These are phyloP conservation scores for Bujurquina vittata DNA, from an alignment of 2,113 vertebrate species.

Conservation along the genomic window DNA sequence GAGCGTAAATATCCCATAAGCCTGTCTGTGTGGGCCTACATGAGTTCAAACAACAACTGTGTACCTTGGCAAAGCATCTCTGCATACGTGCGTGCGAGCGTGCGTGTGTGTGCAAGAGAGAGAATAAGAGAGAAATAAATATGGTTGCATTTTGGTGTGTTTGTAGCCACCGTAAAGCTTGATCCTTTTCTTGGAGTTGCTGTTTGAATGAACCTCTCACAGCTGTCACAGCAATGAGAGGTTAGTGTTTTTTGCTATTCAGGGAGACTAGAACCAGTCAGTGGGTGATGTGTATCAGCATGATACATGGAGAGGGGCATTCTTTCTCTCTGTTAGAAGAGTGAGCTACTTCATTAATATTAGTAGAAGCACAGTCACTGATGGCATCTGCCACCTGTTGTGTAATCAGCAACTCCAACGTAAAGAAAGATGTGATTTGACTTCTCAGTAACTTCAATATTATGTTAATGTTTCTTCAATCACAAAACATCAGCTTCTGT, in stretches of 20 bases:
- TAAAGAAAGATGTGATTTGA: background rate
- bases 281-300: background rate
- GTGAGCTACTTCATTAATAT: background rate
- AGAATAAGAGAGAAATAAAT: background rate
- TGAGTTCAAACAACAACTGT: constrained; percentile 3
- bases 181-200: background rate
- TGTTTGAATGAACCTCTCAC: background rate
- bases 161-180: background rate
- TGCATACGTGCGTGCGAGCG: background rate
- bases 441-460: background rate
- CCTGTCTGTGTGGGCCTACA: background rate
- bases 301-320: too few relatives aligned
- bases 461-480: too few relatives aligned
- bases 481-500: too few relatives aligned
- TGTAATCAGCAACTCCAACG: background rate
- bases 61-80: background rate
- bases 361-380: background rate
- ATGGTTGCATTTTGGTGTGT: background rate
- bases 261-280: background rate
- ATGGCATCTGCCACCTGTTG: background rate
- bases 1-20: background rate
- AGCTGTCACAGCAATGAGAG: background rate
- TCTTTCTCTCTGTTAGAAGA: background rate
- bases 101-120: background rate
- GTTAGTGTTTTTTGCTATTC: background rate